phyloP scores from a whole-genome alignment of 1,140 invertebrate species.

The Ectropis grisescens region DNA sequence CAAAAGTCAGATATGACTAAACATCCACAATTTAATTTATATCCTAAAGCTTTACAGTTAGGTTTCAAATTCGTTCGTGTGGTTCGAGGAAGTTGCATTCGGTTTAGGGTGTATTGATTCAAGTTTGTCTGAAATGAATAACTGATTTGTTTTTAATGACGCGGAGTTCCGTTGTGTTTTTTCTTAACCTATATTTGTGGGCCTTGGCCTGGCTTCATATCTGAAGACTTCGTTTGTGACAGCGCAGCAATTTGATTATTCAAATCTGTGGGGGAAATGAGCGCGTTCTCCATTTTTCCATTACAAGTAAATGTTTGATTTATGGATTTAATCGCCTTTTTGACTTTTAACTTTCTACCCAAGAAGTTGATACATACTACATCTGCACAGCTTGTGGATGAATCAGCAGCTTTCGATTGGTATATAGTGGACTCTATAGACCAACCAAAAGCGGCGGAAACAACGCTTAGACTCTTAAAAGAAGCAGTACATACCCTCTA shows the following conservation, averaged over 20 bases:
- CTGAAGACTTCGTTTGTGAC: conserved; percentile 2
- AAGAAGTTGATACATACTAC: no score
- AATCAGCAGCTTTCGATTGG: no score
- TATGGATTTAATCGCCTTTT: no score
- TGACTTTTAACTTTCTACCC: no score
- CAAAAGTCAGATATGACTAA: conserved; percentile 52
- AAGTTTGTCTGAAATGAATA: conserved; percentile 18
- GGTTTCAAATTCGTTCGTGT: conserved; percentile 7
- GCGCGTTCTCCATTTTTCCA: conserved; percentile 11
- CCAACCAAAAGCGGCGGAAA: no score
- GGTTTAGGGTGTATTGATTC: conserved; percentile 1
- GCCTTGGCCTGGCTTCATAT: conserved; percentile 23
- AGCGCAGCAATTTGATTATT: no score
- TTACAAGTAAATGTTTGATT: no score
- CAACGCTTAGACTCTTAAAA: no score
- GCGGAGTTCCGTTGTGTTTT: conserved; percentile 6
- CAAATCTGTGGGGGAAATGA: conserved; percentile 9
- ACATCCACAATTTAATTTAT: conserved; percentile 38
- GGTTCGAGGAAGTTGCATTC: conserved; percentile 15
- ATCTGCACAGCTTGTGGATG: no score
- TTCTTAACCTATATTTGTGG: conserved; percentile 24
- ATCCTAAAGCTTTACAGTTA: conserved; percentile 21
- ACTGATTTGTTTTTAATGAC: conserved; percentile 26
- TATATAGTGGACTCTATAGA: no score
- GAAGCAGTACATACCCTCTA: no score